Evolutionary conservation across 2,797 vertebrate species (phyloP).

Genomic region (Coregonus ussuriensis): DNA sequence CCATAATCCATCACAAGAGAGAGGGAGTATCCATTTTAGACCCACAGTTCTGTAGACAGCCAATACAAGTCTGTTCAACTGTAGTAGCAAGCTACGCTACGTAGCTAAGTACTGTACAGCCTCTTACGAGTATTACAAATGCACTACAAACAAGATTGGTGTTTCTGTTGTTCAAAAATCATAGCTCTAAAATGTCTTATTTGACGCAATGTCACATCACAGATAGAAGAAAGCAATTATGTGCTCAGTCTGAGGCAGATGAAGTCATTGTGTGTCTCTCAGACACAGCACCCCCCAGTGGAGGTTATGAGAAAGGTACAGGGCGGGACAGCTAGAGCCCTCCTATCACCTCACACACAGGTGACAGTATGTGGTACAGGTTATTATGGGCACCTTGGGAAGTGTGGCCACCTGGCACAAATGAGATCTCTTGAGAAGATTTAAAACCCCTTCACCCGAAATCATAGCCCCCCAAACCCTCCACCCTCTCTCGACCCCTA

Average conservation of each 20-base stretch:
- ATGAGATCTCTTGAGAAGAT: slow-evolving; percentile 62
- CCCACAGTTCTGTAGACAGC: neutral
- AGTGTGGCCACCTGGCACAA: slow-evolving; percentile 61
- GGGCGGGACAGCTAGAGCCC: neutral
- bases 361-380: slow-evolving; percentile 64
- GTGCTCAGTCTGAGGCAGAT: neutral
- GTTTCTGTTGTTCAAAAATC: neutral
- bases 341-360: slow-evolving; percentile 52
- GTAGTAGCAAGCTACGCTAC: neutral
- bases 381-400: slow-evolving; percentile 53
- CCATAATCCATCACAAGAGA: slow-evolving; percentile 22
- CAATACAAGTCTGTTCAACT: neutral
- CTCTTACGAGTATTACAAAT: neutral
- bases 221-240: neutral
- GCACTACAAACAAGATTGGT: neutral
- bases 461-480: slow-evolving; percentile 25
- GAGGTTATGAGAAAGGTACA: slow-evolving; percentile 10
- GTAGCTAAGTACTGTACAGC: no score
- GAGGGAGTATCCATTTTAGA: slow-evolving; percentile 10
- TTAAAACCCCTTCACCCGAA: slow-evolving; percentile 56
- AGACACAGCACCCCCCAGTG: slow-evolving; percentile 40
- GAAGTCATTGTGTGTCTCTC: slow-evolving; percentile 8
- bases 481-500: neutral
- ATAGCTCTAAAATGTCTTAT: neutral
- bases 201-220: neutral